Conservation (phyloP, 2,797 vertebrate genomes). For the Fundulus diaphanus region DNA sequence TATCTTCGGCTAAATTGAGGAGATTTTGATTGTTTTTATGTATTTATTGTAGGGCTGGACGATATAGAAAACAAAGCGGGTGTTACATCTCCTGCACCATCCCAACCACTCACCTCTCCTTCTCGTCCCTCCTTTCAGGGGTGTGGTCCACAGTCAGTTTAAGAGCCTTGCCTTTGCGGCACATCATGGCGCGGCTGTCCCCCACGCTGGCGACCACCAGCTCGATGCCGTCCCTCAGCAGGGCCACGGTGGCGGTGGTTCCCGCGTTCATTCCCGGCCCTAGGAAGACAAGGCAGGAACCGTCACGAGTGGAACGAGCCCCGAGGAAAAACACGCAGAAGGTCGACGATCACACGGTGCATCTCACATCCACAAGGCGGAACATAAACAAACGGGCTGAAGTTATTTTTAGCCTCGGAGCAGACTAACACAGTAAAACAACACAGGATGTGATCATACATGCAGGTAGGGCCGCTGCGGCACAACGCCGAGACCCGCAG, state of each 20-base stretch:
- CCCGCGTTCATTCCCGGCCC: conserved; percentile 81
- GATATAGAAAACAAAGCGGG: too few species aligned
- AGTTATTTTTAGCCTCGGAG: conserved; percentile 30
- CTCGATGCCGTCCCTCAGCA: conserved; percentile 94
- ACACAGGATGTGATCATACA: conserved; percentile 54
- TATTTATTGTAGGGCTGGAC: too few species aligned
- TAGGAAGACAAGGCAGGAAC: conserved; percentile 62
- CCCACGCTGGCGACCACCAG: conserved; percentile 96
- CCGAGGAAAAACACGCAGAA: conserved; percentile 16
- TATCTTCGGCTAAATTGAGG: too few species aligned
- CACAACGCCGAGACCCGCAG: conserved; percentile 43
- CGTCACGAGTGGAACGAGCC: conserved; percentile 46
- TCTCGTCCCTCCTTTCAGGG: conserved; percentile 96
- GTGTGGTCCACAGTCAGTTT: conserved; percentile 96
- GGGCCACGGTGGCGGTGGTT: conserved; percentile 95
- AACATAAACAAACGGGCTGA: conserved; percentile 52
- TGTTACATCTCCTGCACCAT: too few species aligned
- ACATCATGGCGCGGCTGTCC: conserved; percentile 95
- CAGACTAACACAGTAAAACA: conserved; percentile 50
- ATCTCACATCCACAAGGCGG: conserved; percentile 48
- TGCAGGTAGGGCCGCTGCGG: conserved; percentile 66
- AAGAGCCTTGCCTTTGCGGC: conserved; percentile 92
- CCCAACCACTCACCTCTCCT: conserved; percentile 85
- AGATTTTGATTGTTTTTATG: too few species aligned
- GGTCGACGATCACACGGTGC: conserved; percentile 42